phyloP scores from a whole-genome alignment of 2,797 vertebrate genomes.

The Cossypha caffra region DNA sequence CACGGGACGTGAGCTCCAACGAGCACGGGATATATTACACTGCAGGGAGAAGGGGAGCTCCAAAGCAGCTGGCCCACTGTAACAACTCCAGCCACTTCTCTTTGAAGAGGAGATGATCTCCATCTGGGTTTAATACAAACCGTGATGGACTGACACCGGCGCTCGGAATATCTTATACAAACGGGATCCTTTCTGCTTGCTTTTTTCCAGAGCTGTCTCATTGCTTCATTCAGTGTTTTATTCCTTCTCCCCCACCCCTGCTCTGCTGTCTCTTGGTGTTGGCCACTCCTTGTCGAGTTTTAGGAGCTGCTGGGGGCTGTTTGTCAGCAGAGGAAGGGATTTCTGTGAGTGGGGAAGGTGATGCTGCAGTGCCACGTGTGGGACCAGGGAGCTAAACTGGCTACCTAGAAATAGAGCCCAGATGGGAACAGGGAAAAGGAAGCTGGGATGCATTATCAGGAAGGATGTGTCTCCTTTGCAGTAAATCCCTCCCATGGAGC shows the following conservation, averaged over 20 bases:
- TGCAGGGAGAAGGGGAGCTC: conserved; percentile 51
- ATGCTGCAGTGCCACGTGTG: neutral
- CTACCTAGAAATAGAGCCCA: conserved; percentile 37
- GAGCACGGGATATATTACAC: conserved; percentile 47
- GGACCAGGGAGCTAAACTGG: neutral
- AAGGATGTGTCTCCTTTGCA: conserved; percentile 21
- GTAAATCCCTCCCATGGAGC: conserved; percentile 21
- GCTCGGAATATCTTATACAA: conserved; percentile 33
- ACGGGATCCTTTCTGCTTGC: neutral
- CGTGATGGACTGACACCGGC: conserved; percentile 41
- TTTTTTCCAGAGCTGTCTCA: neutral
- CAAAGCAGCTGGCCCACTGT: conserved; percentile 66
- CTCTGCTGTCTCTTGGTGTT: neutral
- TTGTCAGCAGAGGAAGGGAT: neutral
- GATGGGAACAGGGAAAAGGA: conserved; percentile 4
- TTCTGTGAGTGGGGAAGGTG: accelerated
- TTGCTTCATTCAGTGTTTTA: neutral
- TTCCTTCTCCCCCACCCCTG: neutral
- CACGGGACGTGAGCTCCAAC: conserved; percentile 8
- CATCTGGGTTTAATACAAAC: conserved; percentile 82
- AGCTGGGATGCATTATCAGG: conserved; percentile 26
- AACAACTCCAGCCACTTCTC: conserved; percentile 64
- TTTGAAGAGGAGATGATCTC: conserved; percentile 76
- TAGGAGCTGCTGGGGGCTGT: neutral
- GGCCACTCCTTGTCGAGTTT: neutral